Evolutionary conservation across 2,888 invertebrate genomes (phyloP), one percentile per base, ranked within the genome.

Genomic region (Rotaria socialis): DNA sequence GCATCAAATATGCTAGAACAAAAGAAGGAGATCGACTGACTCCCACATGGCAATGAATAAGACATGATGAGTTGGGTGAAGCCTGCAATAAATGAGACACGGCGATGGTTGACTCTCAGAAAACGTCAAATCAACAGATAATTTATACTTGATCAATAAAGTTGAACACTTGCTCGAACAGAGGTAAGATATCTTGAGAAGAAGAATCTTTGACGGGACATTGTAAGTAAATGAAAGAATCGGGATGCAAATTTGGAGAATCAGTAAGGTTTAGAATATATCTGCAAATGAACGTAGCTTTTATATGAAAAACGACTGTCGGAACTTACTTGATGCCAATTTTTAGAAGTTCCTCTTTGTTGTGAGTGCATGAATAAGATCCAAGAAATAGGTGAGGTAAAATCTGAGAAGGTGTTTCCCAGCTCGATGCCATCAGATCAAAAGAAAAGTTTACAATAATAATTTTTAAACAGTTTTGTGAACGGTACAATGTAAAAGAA

Each of bases 231-330:
- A 80, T 47, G 35, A 80, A 80, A 80, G 80, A 22, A 80, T 80
- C 24, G 6, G 47, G 43, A 47, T 80, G 47, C n/a, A 80, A 80
- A 80, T 80, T 80, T 80, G 80, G 47, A 43, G n/a, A 80, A 47
- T 80, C 80, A 80, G 80, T 80, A 47, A 80, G 80, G 14, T 80
- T 80, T 80, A 80, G 43, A 80, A 80, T 80, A n/a, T 80, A 80
- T 11, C 43, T 80, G 43, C 5, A 24, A 43, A 75, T 75, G 7
- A 43, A 75, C 4, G 24, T 75, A 41, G 43, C 22, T 43, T 43
- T 75, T 75, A 75, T 75, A 43, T 43, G 75, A 75, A 43, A 43
- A 1, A 11, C 43, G 22, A 75, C 43, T 75, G 10, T 43, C 41
- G 43, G 22, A 75, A 75, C 75, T 41, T 75, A 75, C 75, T 80